Evolutionary conservation across 2,888 invertebrate species (phyloP).

Genomic region (Quadroppia sp.): DNA sequence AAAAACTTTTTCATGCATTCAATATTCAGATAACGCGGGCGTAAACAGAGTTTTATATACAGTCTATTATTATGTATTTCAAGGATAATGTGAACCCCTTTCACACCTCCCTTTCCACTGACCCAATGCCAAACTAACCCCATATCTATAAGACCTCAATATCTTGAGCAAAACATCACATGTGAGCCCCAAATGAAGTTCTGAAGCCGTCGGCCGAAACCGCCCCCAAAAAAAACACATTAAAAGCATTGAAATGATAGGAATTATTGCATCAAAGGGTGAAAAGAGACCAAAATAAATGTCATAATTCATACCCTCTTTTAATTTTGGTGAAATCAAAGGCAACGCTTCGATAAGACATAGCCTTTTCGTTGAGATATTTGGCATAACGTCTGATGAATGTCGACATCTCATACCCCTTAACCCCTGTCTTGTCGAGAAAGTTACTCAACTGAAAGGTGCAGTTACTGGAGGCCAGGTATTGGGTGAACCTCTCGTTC

Average conservation of each 20-base stretch:
- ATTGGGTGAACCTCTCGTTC: conserved; percentile 99
- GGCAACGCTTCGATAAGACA: conserved; percentile 96
- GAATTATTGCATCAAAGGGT: conserved; percentile 8
- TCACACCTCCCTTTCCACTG: no score
- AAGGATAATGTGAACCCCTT: no score
- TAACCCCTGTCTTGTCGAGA: conserved; percentile 93
- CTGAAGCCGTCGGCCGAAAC: no score
- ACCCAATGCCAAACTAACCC: no score
- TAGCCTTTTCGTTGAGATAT: conserved; percentile 98
- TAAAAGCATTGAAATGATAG: neutral
- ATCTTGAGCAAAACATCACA: no score
- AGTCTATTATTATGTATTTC: no score
- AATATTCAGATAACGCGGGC: no score
- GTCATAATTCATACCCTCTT: conserved; percentile 69
- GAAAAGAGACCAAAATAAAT: conserved; percentile 30
- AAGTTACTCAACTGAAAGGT: conserved; percentile 97
- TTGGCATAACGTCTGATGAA: conserved; percentile 98
- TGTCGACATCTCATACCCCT: conserved; percentile 99
- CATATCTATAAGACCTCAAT: no score
- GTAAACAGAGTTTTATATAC: no score
- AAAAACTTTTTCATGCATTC: no score
- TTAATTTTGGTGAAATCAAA: conserved; percentile 99
- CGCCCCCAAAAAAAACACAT: no score
- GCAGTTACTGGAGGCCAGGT: conserved; percentile 98
- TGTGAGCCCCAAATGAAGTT: no score